Evolutionary conservation across 2,888 invertebrate species (phyloP).

Genomic region (Dichetophora obliterata): DNA sequence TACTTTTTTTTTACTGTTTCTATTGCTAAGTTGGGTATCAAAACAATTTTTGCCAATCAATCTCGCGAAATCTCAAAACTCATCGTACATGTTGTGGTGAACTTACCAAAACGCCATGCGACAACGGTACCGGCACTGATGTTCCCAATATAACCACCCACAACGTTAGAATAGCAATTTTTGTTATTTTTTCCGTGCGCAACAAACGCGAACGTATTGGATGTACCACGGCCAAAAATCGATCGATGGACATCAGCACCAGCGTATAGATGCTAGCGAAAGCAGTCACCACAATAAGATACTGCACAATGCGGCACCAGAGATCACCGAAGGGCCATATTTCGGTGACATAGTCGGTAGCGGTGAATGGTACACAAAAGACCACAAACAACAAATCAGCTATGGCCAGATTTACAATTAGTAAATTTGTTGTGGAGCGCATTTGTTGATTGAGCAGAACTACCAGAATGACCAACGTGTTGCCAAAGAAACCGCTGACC

Average conservation of each 20-base stretch:
- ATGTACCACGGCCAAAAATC: conserved; percentile 92
- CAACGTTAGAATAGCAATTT: conserved; percentile 79
- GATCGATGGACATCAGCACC: conserved; percentile 92
- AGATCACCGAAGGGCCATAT: conserved; percentile 90
- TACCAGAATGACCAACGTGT: conserved; percentile 88
- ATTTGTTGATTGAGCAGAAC: conserved; percentile 90
- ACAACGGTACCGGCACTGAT: conserved; percentile 79
- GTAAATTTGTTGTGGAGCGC: conserved; percentile 93
- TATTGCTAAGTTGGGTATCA: too few relatives aligned
- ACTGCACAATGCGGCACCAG: conserved; percentile 92
- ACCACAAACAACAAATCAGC: conserved; percentile 92
- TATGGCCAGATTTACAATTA: conserved; percentile 89
- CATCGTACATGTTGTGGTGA: neutral
- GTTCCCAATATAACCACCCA: conserved; percentile 84
- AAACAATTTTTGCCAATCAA: too few relatives aligned
- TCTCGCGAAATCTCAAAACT: too few relatives aligned
- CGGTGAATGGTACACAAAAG: conserved; percentile 94
- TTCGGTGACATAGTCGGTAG: conserved; percentile 85
- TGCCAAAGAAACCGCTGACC: conserved; percentile 87
- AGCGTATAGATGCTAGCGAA: conserved; percentile 93
- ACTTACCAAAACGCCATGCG: conserved; percentile 78
- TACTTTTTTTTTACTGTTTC: too few relatives aligned
- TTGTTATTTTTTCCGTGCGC: conserved; percentile 84
- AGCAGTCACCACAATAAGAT: conserved; percentile 90
- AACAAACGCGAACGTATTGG: conserved; percentile 88